Percentiles rank a stretch among this genome's conserved stretches.
Evolutionary conservation across 2,113 vertebrate species (phyloP).

Genomic region (Larimichthys polyactis): DNA sequence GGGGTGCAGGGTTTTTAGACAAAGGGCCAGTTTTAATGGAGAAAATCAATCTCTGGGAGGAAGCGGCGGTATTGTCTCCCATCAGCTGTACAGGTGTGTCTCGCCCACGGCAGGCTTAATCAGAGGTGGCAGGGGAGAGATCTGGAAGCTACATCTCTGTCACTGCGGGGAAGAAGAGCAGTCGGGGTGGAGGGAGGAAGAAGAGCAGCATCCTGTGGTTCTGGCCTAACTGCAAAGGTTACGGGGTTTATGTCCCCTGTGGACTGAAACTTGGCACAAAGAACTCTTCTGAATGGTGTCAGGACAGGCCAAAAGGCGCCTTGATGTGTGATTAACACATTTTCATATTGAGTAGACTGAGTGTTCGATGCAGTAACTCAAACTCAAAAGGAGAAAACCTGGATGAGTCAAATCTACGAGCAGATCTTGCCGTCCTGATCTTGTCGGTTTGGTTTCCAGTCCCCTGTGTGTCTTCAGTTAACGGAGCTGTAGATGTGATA

Average conservation of each 20-base stretch:
- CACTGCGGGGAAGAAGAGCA: slow-evolving; percentile 45
- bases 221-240: background rate
- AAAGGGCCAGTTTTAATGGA: slow-evolving; percentile 90
- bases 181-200: background rate
- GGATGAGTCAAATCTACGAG: background rate
- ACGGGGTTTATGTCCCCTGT: background rate
- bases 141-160: slow-evolving; percentile 77
- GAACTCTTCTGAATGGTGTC: background rate
- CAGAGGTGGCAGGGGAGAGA: slow-evolving; percentile 87
- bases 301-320: background rate
- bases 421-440: background rate
- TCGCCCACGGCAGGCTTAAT: slow-evolving; percentile 80
- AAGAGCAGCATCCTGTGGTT: slow-evolving; percentile 10
- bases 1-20: slow-evolving; percentile 89
- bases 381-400: background rate
- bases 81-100: slow-evolving; percentile 85
- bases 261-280: background rate
- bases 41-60: slow-evolving; percentile 87
- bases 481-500: background rate
- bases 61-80: slow-evolving; percentile 80
- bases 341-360: background rate
- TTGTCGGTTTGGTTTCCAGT: background rate
- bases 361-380: too few relatives aligned
- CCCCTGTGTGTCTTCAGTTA: background rate
- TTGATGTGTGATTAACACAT: background rate